A percentile compares a stretch with the other conserved stretches of the same genome.
Evolutionary conservation across 2,888 invertebrate genomes (phyloP).

Genomic region (Hirtodrosophila cameraria): DNA sequence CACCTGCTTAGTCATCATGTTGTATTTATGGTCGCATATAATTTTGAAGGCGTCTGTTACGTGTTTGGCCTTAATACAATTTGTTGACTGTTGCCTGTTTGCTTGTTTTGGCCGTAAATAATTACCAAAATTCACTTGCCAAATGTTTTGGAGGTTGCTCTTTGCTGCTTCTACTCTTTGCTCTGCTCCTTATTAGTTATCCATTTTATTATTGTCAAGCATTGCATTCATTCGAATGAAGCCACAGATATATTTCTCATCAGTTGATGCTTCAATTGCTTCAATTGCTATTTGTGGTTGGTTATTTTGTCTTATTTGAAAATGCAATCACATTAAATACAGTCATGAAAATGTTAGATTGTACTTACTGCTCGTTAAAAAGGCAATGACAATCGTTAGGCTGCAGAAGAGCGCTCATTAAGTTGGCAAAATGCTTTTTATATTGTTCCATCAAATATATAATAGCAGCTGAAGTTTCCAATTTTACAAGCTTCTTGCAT

Average conservation of each 20-base stretch:
- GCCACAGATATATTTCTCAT: conserved; percentile 8
- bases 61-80: conserved; percentile 22
- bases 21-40: conserved; percentile 27
- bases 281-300: conserved; percentile 12
- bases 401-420: conserved; percentile 27
- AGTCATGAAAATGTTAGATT: conserved; percentile 49
- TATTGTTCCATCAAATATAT: background rate
- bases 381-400: conserved; percentile 29
- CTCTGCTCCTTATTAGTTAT: background rate
- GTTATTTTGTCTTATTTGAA: conserved; percentile 14
- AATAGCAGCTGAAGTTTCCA: conserved; percentile 1
- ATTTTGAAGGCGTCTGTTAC: conserved; percentile 18
- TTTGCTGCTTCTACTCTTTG: conserved; percentile 8
- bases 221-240: conserved; percentile 9
- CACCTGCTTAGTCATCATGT: conserved; percentile 6
- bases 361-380: conserved; percentile 35
- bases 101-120: conserved; percentile 50
- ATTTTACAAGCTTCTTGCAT: conserved; percentile 11
- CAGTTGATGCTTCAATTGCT: background rate
- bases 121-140: conserved; percentile 49
- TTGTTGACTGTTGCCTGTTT: conserved; percentile 48
- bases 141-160: conserved; percentile 23
- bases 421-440: conserved; percentile 21
- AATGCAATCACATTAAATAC: conserved; percentile 49
- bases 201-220: background rate